Evolutionary conservation across 2,888 invertebrate genomes (phyloP).

Genomic region (Hypselothyrea guttata): DNA sequence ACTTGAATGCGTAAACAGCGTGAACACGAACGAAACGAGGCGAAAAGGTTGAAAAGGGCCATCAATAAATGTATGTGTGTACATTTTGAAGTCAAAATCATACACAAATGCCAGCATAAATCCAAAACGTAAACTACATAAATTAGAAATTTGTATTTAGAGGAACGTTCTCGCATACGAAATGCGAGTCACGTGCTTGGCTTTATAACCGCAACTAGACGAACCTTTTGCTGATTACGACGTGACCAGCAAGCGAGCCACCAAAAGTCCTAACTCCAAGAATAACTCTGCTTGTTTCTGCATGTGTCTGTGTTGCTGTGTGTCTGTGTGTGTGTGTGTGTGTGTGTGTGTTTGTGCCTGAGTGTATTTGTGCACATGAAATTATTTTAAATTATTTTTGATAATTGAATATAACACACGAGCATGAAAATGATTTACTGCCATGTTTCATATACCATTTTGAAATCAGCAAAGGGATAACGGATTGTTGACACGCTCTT

Average conservation of each 20-base stretch:
- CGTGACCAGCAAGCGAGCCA: conserved; percentile 57
- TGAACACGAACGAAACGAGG: not conserved
- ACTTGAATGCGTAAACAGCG: conserved; percentile 27
- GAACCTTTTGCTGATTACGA: conserved; percentile 74
- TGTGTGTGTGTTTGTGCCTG: conserved; percentile 10
- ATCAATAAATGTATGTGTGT: conserved; percentile 37
- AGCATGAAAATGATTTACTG: conserved; percentile 57
- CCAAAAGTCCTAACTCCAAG: conserved; percentile 13
- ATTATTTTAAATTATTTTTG: conserved; percentile 75
- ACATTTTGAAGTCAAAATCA: conserved; percentile 37
- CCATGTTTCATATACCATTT: conserved; percentile 36
- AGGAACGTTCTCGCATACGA: conserved; percentile 44
- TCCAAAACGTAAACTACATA: conserved; percentile 73
- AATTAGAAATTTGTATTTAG: conserved; percentile 69
- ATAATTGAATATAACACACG: conserved; percentile 67
- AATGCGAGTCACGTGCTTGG: conserved; percentile 60
- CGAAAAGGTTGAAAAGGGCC: conserved; percentile 37
- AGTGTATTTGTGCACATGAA: conserved; percentile 35
- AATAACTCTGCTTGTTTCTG: conserved; percentile 1
- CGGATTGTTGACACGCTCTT: conserved; percentile 48
- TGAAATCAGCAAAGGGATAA: conserved; percentile 34
- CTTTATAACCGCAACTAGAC: conserved; percentile 73
- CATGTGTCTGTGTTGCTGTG: conserved; percentile 7
- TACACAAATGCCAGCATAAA: conserved; percentile 59
- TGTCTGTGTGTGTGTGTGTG: conserved; percentile 9